Evolutionary conservation across 2,888 invertebrate species (phyloP), one percentile per base, ranked within the genome.

Genomic region (Oxycera nigricornis): DNA sequence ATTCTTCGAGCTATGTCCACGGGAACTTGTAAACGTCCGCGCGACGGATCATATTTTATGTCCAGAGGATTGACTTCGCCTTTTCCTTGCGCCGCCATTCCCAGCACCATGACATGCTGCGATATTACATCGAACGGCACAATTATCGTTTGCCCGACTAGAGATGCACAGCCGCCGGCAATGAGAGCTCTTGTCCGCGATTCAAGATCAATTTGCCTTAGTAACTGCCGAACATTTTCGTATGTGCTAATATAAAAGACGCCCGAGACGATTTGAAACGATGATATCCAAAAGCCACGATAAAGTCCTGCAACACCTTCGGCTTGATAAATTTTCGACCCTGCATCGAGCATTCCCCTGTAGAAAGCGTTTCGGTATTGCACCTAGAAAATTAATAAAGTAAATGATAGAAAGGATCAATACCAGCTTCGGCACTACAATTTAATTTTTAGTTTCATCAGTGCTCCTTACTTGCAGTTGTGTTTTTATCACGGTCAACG

Each of bases 111-210:
- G 73, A 97, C 89, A 83, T 98, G 98, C 81, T 98, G 98, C 78
- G 97, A 96, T 73, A 98, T 89, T 59, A 98, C 94, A 85, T 98
- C 98, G 82, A 98, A 95, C 2, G 98, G 98, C 72, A 98, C 97
- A 77, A 97, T 93, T 73, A 97, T 93, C 0, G 96, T 96, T 86
- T 98, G 98, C 0, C 96, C 94, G 20, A 97, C 95, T 62, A 96
- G 85, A 0, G 97, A 97, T 0, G 98, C 98, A 80, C 92, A 91
- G 0, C 93, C 96, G 2, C 98, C 98, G 31, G 93, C 97, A 75
- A 96, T 87, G 73, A 98, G 88, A 20, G 96, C 94, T 87, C 93
- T 90, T 2, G 80, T 72, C 61, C 81, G 81, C 65, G 82, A 82
- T 0, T 83, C 82, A 57, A 81, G 82, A 75, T 85, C 86, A 65